Percentiles rank a stretch among this genome's conserved stretches.
Evolutionary conservation across 2,888 invertebrate species (phyloP).

Genomic region (Caenorhabditis drosophilae): DNA sequence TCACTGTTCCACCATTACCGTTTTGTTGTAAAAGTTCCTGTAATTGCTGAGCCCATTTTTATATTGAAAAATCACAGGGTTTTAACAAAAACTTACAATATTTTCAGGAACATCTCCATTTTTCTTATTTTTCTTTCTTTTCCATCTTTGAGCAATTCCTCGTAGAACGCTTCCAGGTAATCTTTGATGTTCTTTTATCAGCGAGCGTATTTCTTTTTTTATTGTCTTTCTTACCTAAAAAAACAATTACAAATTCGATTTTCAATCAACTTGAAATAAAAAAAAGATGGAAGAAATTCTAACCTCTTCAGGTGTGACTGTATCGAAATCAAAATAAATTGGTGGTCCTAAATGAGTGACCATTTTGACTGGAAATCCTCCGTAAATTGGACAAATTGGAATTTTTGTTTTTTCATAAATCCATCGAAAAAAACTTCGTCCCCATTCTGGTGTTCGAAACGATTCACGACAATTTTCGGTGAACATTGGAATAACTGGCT

Average conservation of each 20-base stretch:
- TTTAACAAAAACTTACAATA: constrained; percentile 23
- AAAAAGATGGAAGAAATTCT: background rate
- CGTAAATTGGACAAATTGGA: constrained; percentile 91
- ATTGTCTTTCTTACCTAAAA: constrained; percentile 49
- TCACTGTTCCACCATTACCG: constrained; percentile 13
- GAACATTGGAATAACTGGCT: constrained; percentile 94
- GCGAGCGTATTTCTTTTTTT: constrained; percentile 54
- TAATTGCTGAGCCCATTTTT: background rate
- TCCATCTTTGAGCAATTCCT: constrained; percentile 61
- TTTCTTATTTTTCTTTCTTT: constrained; percentile 12
- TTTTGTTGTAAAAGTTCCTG: constrained; percentile 36
- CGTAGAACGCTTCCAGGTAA: constrained; percentile 65
- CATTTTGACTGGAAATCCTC: constrained; percentile 92
- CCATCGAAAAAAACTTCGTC: constrained; percentile 74
- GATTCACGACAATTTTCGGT: constrained; percentile 94
- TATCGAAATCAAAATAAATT: constrained; percentile 57
- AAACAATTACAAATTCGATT: background rate
- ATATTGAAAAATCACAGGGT: background rate
- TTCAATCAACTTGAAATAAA: background rate
- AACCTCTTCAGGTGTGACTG: constrained; percentile 59
- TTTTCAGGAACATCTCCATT: constrained; percentile 31
- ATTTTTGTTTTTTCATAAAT: constrained; percentile 84
- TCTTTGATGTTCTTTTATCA: constrained; percentile 64
- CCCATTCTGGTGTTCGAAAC: constrained; percentile 79
- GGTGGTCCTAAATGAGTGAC: constrained; percentile 65